These are phyloP conservation scores for Camarhynchus parvulus DNA, from an alignment of 2,113 vertebrate genomes.

Conservation along the genomic window DNA sequence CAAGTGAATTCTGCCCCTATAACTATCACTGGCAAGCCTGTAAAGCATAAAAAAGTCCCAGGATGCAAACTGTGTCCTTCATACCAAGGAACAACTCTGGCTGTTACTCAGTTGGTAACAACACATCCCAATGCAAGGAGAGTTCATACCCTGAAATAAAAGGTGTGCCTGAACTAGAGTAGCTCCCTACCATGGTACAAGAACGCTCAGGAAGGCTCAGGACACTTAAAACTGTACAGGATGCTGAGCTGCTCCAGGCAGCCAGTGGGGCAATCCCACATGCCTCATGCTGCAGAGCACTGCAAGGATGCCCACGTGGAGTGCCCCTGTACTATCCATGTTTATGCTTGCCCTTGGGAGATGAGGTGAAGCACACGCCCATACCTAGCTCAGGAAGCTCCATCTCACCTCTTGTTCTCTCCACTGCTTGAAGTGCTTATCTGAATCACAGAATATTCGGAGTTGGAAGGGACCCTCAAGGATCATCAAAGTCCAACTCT, in stretches of 20 bases:
- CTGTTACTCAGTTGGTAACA: not conserved
- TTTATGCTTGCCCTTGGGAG: not conserved
- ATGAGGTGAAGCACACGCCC: not conserved
- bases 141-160: not conserved
- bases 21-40: not conserved
- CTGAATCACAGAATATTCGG: not conserved
- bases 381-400: not conserved
- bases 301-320: not conserved
- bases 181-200: not conserved
- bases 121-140: not conserved
- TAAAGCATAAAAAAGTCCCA: not conserved
- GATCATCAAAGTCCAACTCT: not conserved
- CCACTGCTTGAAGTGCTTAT: accelerated
- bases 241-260: not conserved
- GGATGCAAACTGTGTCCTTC: not conserved
- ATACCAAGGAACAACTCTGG: not conserved
- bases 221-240: not conserved
- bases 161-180: not conserved
- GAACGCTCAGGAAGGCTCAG: not conserved
- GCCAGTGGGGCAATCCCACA: not conserved
- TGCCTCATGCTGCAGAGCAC: not conserved
- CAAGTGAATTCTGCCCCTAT: not conserved
- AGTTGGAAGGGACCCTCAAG: not conserved
- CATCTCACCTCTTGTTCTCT: not conserved
- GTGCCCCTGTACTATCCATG: not conserved